Evolutionary conservation across 2,888 invertebrate genomes (phyloP), one percentile per base, ranked within the genome.

Genomic region (Caprella mutica): DNA sequence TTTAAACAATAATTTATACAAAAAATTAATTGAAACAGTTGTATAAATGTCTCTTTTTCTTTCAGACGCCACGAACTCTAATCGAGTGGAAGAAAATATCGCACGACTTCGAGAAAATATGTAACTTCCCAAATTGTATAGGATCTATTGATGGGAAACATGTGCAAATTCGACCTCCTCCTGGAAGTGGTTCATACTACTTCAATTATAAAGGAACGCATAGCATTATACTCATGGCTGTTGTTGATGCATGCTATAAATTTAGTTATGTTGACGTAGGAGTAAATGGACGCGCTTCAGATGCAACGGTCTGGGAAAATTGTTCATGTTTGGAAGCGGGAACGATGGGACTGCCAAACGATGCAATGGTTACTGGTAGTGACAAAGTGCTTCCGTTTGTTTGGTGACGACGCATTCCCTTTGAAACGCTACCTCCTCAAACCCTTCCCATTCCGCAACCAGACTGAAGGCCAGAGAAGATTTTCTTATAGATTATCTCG

Each of bases 401-500:
- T n/a, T n/a, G 53, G 46, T 14, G 59, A 59, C 39, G 52, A 59
- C 26, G 52, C 52, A 9, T 52, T 59, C 39, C 44, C 55, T 38
- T 38, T 59, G 8, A 43, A 38, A 17, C 24, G 35, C 9, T 19
- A 43, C 24, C 27, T 59, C 24, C 40, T 59, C 51, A 55, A 55
- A 26, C 55, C 59, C 1, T 56, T 35, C 27, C 48, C 40, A 26
- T 29, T 40, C 14, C 43, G 30, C 4, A 5, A 52, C 35, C 50
- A 52, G 29, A 17, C 29, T 44, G 19, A 29, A 6, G 26, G 50
- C 21, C 50, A 52, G 26, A 12, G 53, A 14, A 57, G 56, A 17
- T 60, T 60, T 24, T 53, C 52, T 23, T 60, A 60, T 21, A 39
- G 60, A 33, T 39, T 52, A 26, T 56, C 56, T 26, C 19, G 57